Percentiles rank a stretch among this genome's conserved stretches.
Conservation (phyloP, 1,140 invertebrate genomes). For the Pteromalus puparum region DNA sequence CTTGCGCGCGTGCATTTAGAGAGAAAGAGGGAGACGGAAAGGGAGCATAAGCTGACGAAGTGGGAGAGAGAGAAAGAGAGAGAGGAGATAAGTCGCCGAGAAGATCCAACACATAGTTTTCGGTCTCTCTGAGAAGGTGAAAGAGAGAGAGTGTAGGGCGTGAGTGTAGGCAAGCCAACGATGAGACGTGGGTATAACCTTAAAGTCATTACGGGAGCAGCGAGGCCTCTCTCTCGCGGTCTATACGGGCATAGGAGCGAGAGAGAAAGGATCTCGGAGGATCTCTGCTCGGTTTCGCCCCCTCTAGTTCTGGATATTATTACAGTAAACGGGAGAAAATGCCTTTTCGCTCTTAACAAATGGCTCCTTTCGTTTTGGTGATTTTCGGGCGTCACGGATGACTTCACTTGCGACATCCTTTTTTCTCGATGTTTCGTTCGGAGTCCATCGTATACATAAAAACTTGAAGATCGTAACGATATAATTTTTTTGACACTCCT, state of each 20-base stretch:
- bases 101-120: slow-evolving; percentile 47
- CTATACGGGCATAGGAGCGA: background rate
- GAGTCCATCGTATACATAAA: too few species aligned
- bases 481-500: too few species aligned
- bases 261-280: background rate
- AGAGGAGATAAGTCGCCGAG: slow-evolving; percentile 25
- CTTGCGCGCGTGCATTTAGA: background rate
- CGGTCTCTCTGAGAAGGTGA: slow-evolving; percentile 9
- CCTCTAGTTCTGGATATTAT: background rate
- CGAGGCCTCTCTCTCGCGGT: background rate
- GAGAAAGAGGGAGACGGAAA: background rate
- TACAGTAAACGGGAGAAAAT: slow-evolving; percentile 4
- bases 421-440: background rate
- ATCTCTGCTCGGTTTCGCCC: background rate
- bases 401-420: background rate
- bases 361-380: slow-evolving; percentile 40
- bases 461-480: too few species aligned
- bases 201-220: slow-evolving; percentile 47
- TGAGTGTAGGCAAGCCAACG: slow-evolving; percentile 23
- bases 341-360: slow-evolving; percentile 28
- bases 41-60: background rate
- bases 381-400: slow-evolving; percentile 23
- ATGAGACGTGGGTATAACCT: slow-evolving; percentile 48
- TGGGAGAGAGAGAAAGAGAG: too few species aligned
- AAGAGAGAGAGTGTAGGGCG: background rate